phyloP scores from a whole-genome alignment of 2,797 vertebrate species.

The Darevskia mixta region DNA sequence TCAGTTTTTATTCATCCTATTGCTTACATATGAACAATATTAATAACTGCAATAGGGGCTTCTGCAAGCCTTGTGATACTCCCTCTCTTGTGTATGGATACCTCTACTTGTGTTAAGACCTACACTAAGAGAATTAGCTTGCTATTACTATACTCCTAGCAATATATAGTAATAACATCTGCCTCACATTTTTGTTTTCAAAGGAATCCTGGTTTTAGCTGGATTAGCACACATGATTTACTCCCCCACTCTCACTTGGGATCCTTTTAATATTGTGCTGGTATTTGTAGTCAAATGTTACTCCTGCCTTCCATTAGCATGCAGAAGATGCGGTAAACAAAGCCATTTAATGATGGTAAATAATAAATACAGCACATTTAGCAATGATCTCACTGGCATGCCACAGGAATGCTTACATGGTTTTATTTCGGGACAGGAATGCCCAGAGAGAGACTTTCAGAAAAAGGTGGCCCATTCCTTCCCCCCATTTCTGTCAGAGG shows the following conservation, averaged over 20 bases:
- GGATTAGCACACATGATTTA: background rate
- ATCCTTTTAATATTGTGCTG: background rate
- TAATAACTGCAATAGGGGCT: no score
- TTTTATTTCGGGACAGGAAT: background rate
- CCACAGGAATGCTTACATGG: background rate
- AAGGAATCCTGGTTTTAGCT: background rate
- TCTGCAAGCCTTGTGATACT: no score
- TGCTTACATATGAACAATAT: background rate
- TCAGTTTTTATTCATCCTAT: no score
- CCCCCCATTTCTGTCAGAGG: background rate
- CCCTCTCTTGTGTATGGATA: no score
- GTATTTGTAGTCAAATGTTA: background rate
- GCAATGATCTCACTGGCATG: background rate
- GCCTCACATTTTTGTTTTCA: background rate
- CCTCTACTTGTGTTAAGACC: no score
- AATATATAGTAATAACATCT: no score
- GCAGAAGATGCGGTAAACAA: background rate
- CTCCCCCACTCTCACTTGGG: background rate
- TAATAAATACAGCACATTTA: constrained; percentile 5
- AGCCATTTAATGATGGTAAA: background rate
- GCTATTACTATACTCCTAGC: no score
- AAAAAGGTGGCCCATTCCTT: background rate
- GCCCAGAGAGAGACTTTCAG: background rate
- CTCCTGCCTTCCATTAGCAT: background rate
- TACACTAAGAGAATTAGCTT: no score